phyloP scores from a whole-genome alignment of 2,113 vertebrate species.

The Peromyscus maniculatus region DNA sequence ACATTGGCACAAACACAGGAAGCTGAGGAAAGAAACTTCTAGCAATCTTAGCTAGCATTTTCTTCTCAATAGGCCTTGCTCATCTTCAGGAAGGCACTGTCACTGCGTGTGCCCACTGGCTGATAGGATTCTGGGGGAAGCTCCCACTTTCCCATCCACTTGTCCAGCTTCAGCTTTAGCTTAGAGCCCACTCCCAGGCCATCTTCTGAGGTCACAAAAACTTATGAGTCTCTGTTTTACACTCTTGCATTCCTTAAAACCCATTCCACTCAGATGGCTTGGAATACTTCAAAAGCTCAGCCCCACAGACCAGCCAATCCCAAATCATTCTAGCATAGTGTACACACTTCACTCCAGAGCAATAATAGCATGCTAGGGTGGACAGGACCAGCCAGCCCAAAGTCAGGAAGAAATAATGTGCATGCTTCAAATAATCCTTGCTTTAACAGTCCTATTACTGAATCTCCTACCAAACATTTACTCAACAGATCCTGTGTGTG shows the following conservation, averaged over 20 bases:
- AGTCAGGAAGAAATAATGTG: not conserved
- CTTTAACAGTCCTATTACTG: not conserved
- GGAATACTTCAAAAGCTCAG: not conserved
- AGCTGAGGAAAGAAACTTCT: conserved; percentile 24
- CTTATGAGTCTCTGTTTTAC: not conserved
- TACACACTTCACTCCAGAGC: not conserved
- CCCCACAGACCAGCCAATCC: not conserved
- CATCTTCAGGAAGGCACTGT: not conserved
- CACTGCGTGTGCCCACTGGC: not conserved
- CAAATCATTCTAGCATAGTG: not conserved
- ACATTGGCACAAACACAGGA: not conserved
- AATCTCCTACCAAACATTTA: not conserved
- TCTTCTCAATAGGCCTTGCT: not conserved
- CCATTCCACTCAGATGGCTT: not conserved
- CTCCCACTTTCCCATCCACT: not conserved
- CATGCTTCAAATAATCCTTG: not conserved
- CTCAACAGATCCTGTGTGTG: not conserved
- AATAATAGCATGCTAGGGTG: too few relatives aligned
- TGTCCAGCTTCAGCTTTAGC: not conserved
- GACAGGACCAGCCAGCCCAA: not conserved
- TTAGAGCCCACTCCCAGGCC: too few relatives aligned
- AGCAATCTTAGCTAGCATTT: not conserved
- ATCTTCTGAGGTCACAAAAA: not conserved
- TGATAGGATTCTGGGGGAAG: not conserved
- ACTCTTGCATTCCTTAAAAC: not conserved